Conservation (phyloP, 2,888 invertebrate genomes). For the Acrobasis repandana region DNA sequence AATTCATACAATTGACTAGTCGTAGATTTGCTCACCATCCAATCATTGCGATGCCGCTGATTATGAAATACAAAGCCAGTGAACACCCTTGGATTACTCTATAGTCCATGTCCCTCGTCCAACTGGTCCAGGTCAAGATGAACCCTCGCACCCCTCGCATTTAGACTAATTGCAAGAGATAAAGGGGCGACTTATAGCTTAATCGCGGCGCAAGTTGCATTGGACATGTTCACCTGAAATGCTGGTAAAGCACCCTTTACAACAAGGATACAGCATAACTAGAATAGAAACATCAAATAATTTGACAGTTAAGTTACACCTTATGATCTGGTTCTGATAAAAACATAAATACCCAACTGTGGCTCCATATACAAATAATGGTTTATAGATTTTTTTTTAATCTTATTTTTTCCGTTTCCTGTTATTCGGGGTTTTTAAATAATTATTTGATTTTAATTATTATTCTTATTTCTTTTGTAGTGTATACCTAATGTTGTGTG, state of each 20-base stretch:
- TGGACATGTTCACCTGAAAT: constrained; percentile 69
- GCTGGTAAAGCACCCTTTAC: constrained; percentile 57
- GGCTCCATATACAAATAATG: too few species aligned
- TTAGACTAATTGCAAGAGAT: constrained; percentile 56
- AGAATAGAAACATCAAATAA: constrained; percentile 36
- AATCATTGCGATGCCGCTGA: constrained; percentile 55
- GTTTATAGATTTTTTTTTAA: too few species aligned
- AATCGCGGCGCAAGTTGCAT: constrained; percentile 53
- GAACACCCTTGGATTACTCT: constrained; percentile 50
- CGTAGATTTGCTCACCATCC: constrained; percentile 37
- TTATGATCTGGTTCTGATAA: too few species aligned
- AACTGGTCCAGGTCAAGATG: constrained; percentile 43
- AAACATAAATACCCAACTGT: too few species aligned
- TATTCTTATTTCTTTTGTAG: too few species aligned
- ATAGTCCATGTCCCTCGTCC: constrained; percentile 46
- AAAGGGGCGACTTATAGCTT: constrained; percentile 60
- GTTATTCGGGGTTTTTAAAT: too few species aligned
- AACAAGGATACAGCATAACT: constrained; percentile 40
- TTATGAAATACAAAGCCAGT: constrained; percentile 56
- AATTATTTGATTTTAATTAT: too few species aligned
- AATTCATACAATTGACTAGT: constrained; percentile 17
- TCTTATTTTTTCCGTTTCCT: too few species aligned
- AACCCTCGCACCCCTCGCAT: constrained; percentile 44
- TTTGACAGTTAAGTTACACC: too few species aligned
- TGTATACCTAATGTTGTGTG: too few species aligned